Evolutionary conservation across 2,113 vertebrate genomes (phyloP).

Genomic region (Atractosteus spatula): DNA sequence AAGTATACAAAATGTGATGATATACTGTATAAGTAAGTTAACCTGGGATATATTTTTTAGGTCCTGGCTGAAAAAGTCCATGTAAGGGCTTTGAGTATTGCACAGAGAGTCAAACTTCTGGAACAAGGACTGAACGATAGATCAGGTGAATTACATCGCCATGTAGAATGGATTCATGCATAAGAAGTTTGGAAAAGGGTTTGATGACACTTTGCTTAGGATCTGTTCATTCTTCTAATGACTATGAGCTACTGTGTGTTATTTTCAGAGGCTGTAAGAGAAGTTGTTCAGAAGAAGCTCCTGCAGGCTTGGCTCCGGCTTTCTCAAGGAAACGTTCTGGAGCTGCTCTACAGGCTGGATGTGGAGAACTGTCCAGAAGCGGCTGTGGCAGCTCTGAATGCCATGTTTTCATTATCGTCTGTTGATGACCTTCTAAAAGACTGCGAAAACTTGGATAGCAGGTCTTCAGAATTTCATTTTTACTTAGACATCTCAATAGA

Average conservation of each 20-base stretch:
- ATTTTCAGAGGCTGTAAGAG: conserved; percentile 75
- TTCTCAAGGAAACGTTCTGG: conserved; percentile 73
- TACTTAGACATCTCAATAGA: too few relatives aligned
- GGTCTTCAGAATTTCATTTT: conserved; percentile 54
- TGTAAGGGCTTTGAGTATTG: conserved; percentile 84
- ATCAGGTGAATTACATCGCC: conserved; percentile 67
- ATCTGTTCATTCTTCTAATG: conserved; percentile 19
- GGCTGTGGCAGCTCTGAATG: conserved; percentile 67
- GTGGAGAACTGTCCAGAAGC: conserved; percentile 88
- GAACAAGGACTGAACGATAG: conserved; percentile 86
- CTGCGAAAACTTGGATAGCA: conserved; percentile 64
- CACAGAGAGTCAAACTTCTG: conserved; percentile 88
- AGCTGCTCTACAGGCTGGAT: conserved; percentile 86
- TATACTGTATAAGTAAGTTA: too few relatives aligned
- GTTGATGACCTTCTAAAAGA: conserved; percentile 66
- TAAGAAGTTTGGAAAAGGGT: background rate
- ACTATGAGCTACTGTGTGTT: too few relatives aligned
- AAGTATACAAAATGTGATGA: too few relatives aligned
- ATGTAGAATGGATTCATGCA: conserved; percentile 18
- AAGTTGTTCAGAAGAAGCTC: conserved; percentile 71
- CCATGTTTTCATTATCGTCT: conserved; percentile 67
- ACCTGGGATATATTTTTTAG: conserved; percentile 49
- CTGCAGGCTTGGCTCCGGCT: conserved; percentile 81
- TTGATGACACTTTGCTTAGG: background rate
- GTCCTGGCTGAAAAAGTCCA: conserved; percentile 92